A percentile compares a stretch with the other conserved stretches of the same genome.
phyloP scores from a whole-genome alignment of 2,113 vertebrate genomes.

The Hoplias malabaricus region DNA sequence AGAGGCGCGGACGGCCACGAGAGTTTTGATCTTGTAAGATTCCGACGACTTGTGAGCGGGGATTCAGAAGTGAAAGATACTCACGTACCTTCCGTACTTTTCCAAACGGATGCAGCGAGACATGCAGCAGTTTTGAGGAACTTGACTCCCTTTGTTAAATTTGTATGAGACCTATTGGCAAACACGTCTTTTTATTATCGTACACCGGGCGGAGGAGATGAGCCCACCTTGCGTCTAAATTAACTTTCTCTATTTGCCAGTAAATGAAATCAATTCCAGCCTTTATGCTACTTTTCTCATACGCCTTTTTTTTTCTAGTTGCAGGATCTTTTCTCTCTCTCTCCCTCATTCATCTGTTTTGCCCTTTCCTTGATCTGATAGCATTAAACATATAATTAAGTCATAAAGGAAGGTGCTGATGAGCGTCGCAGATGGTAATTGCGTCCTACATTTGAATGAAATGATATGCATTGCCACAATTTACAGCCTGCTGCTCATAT shows the following conservation, averaged over 20 bases:
- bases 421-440: conserved; percentile 99
- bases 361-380: conserved; percentile 99
- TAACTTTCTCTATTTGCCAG: conserved; percentile 94
- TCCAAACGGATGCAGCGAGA: conserved; percentile 82
- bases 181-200: conserved; percentile 98
- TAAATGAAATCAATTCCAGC: conserved; percentile 99
- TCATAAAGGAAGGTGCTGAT: conserved; percentile 99
- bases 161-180: conserved; percentile 92
- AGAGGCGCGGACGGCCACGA: not conserved
- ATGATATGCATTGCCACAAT: conserved; percentile 99
- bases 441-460: conserved; percentile 99
- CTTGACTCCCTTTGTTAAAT: conserved; percentile 98
- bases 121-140: conserved; percentile 85
- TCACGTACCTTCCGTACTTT: conserved; percentile 65
- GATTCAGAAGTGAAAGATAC: not conserved
- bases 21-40: conserved; percentile 14
- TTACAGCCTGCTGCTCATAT: conserved; percentile 99
- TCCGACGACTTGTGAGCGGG: not conserved
- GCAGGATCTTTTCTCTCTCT: conserved; percentile 99
- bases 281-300: conserved; percentile 98
- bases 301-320: conserved; percentile 99
- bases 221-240: conserved; percentile 99
- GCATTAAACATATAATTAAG: conserved; percentile 99
- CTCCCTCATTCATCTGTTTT: conserved; percentile 99
- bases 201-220: conserved; percentile 84